Conservation (phyloP, 2,888 invertebrate species). For the Blastobasis lacticolella region DNA sequence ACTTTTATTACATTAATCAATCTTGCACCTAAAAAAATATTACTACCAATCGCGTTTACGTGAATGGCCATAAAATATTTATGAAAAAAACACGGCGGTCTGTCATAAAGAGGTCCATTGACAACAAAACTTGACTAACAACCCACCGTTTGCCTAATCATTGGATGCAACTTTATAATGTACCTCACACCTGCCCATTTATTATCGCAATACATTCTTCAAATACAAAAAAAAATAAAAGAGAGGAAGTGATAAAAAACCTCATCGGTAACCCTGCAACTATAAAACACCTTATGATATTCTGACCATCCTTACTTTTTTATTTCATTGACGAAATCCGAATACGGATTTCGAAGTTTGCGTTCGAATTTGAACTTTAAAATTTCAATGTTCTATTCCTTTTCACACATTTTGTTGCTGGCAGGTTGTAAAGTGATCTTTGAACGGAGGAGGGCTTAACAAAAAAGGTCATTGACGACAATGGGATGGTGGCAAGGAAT, state of each 20-base stretch:
- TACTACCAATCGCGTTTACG: constrained; percentile 4
- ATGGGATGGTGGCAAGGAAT: constrained; percentile 48
- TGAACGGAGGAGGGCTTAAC: constrained; percentile 28
- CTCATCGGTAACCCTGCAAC: constrained; percentile 40
- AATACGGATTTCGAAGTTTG: constrained; percentile 14
- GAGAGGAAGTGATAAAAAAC: constrained; percentile 65
- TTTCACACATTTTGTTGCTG: constrained; percentile 16
- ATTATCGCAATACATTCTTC: constrained; percentile 49
- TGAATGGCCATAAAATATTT: constrained; percentile 21
- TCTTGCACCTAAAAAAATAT: constrained; percentile 7
- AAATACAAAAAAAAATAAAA: constrained; percentile 43
- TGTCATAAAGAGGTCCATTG: constrained; percentile 37
- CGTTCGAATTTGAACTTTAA: constrained; percentile 30
- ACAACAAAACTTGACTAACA: constrained; percentile 35
- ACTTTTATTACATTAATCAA: constrained; percentile 9
- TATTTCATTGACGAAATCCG: constrained; percentile 49
- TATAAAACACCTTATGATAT: constrained; percentile 38
- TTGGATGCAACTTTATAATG: constrained; percentile 45
- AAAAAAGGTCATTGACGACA: constrained; percentile 41
- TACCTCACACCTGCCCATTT: constrained; percentile 57
- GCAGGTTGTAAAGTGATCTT: constrained; percentile 26
- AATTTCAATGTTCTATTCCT: constrained; percentile 15
- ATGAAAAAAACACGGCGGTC: constrained; percentile 33
- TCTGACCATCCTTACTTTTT: constrained; percentile 35
- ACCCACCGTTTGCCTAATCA: constrained; percentile 58